A percentile compares a stretch with the other conserved stretches of the same genome.
phyloP scores from a whole-genome alignment of 1,140 invertebrate genomes.

The Pentalonia nigronervosa region DNA sequence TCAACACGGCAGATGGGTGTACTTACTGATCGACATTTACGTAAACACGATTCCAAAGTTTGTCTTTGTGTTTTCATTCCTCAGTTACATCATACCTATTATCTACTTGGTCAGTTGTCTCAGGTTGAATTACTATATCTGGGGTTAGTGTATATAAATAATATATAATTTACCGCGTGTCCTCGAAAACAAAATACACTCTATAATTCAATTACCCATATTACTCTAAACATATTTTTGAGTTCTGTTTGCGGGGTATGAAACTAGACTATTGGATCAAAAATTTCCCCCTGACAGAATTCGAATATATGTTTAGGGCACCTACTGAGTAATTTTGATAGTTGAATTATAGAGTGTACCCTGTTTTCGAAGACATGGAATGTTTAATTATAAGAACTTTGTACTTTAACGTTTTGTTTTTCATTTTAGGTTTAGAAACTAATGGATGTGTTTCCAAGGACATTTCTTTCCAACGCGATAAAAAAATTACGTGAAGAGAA shows the following conservation, averaged over 20 bases:
- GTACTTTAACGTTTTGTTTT: background rate
- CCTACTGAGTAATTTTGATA: too few species aligned
- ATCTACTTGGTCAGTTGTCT: conserved; percentile 30
- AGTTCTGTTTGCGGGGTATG: too few species aligned
- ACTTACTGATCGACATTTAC: conserved; percentile 27
- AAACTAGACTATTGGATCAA: too few species aligned
- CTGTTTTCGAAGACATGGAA: background rate
- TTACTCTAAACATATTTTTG: too few species aligned
- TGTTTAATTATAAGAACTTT: background rate
- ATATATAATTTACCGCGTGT: too few species aligned
- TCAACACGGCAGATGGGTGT: conserved; percentile 35
- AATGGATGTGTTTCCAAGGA: background rate
- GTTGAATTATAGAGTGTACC: too few species aligned
- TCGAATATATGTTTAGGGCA: too few species aligned
- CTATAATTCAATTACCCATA: too few species aligned
- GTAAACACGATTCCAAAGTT: conserved; percentile 26
- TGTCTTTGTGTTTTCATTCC: conserved; percentile 43
- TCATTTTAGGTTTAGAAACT: background rate
- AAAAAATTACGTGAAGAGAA: background rate
- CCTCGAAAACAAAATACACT: too few species aligned
- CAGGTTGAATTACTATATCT: conserved; percentile 12
- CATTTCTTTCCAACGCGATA: background rate
- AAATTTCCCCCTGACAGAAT: too few species aligned
- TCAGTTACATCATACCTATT: conserved; percentile 34
- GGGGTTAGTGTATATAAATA: conserved; percentile 19